phyloP scores from a whole-genome alignment of 2,797 vertebrate species.

The Scolopax rusticola region DNA sequence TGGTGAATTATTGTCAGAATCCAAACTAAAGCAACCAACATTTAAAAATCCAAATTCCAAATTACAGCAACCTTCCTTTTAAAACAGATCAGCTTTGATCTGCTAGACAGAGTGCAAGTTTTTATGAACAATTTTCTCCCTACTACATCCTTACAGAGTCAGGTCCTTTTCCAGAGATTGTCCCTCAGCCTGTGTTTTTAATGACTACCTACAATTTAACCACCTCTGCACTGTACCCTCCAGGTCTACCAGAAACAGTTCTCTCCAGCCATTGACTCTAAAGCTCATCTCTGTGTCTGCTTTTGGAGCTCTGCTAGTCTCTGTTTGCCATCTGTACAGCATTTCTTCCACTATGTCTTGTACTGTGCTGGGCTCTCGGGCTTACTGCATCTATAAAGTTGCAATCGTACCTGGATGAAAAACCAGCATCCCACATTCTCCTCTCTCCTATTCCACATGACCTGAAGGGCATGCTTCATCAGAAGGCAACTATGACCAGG shows the following conservation, averaged over 20 bases:
- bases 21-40: background rate
- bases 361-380: background rate
- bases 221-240: background rate
- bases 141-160: background rate
- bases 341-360: background rate
- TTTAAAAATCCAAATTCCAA: background rate
- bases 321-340: background rate
- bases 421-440: background rate
- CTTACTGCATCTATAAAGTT: background rate
- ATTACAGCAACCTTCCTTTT: background rate
- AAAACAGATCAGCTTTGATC: background rate
- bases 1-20: background rate
- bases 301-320: background rate
- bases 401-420: accelerated
- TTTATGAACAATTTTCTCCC: background rate
- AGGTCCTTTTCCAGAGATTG: background rate
- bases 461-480: background rate
- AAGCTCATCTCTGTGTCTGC: background rate
- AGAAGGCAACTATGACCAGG: background rate
- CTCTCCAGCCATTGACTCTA: background rate
- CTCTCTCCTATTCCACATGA: background rate
- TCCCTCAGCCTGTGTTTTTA: background rate
- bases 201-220: background rate
- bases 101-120: background rate
- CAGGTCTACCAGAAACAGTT: background rate